Conservation (phyloP, 1,140 invertebrate genomes). For the Gryon sp. region DNA sequence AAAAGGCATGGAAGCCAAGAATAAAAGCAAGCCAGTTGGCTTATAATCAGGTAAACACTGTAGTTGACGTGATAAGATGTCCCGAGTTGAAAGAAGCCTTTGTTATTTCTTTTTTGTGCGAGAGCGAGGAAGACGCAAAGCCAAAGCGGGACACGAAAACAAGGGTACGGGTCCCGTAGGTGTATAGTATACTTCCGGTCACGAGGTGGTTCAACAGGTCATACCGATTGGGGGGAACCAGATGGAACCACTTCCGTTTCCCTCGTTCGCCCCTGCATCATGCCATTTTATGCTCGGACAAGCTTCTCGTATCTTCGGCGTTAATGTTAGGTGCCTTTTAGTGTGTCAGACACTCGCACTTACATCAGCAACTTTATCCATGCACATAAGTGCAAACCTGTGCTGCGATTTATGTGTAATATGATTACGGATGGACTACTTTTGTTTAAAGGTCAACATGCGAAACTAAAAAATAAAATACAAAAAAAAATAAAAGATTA, state of each 20-base stretch:
- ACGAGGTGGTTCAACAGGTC: slow-evolving; percentile 80
- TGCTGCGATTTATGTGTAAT: slow-evolving; percentile 28
- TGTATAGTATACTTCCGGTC: slow-evolving; percentile 78
- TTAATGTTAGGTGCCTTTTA: slow-evolving; percentile 31
- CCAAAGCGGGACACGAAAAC: slow-evolving; percentile 37
- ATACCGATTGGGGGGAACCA: slow-evolving; percentile 76
- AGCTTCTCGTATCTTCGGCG: slow-evolving; percentile 50
- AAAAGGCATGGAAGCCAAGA: slow-evolving; percentile 10
- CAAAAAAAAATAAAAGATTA: slow-evolving; percentile 9
- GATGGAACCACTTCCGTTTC: slow-evolving; percentile 79
- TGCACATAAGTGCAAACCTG: slow-evolving; percentile 41
- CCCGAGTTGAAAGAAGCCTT: slow-evolving; percentile 72
- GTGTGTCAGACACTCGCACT: slow-evolving; percentile 16
- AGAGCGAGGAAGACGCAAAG: slow-evolving; percentile 39
- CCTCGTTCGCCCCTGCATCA: slow-evolving; percentile 49
- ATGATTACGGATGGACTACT: slow-evolving; percentile 12
- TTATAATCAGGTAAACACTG: slow-evolving; percentile 69
- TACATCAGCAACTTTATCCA: slow-evolving; percentile 18
- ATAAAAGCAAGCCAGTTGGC: slow-evolving; percentile 23
- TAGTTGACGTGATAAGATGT: slow-evolving; percentile 68
- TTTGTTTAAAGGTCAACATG: slow-evolving; percentile 22
- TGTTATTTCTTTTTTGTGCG: slow-evolving; percentile 68
- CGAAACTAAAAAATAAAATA: slow-evolving; percentile 7
- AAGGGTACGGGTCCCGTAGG: slow-evolving; percentile 68
- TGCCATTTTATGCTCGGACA: slow-evolving; percentile 63